These are phyloP conservation scores for Ashinkailepas kermadecensis DNA, from an alignment of 2,888 invertebrate species.

Conservation along the genomic window DNA sequence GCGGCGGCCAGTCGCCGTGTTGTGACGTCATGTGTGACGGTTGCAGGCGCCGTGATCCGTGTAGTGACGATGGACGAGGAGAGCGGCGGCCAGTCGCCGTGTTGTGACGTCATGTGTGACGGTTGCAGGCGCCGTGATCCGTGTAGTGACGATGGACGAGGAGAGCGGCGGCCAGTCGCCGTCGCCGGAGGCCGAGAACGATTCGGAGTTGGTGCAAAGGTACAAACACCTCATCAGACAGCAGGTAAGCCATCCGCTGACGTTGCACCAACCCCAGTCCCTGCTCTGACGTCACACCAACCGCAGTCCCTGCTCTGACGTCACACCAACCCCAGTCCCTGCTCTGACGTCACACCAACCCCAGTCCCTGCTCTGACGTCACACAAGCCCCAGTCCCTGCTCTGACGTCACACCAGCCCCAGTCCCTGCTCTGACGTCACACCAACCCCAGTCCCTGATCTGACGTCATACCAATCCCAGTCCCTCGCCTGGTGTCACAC, in stretches of 20 bases:
- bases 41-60: no score
- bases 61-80: no score
- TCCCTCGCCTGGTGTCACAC: neutral
- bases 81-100: no score
- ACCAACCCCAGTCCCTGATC: neutral
- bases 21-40: no score
- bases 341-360: neutral
- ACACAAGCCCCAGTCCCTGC: neutral
- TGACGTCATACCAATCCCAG: neutral
- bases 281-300: neutral
- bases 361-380: neutral
- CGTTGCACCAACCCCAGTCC: neutral
- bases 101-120: no score
- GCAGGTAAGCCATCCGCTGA: neutral
- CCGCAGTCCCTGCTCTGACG: neutral
- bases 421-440: neutral
- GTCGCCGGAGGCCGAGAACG: neutral
- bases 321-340: neutral
- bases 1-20: no score
- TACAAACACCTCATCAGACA: slow-evolving; percentile 4
- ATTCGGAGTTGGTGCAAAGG: slow-evolving; percentile 5
- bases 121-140: neutral
- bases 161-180: neutral
- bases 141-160: neutral
- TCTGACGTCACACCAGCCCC: neutral